These are phyloP conservation scores for Melieria omissa DNA, from an alignment of 2,888 invertebrate genomes.

Conservation along the genomic window DNA sequence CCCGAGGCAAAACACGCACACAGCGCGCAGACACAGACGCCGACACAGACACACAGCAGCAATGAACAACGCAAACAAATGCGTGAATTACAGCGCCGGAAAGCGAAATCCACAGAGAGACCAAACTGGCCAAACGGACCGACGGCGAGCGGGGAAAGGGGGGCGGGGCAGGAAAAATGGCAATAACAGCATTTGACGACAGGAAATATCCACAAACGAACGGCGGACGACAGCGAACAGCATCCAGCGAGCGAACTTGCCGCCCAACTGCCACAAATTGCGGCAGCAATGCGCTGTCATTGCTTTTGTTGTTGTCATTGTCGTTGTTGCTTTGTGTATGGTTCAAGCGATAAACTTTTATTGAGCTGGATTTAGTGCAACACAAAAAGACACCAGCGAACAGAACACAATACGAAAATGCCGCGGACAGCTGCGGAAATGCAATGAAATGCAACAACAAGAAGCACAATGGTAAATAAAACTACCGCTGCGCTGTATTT, in stretches of 20 bases:
- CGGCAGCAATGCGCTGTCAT: constrained; percentile 16
- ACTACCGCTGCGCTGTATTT: background rate
- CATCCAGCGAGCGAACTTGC: too few species aligned
- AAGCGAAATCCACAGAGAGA: constrained; percentile 31
- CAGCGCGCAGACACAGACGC: too few species aligned
- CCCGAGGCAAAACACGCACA: constrained; percentile 33
- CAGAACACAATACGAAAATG: constrained; percentile 11
- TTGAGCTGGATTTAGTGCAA: constrained; percentile 44
- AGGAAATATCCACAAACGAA: constrained; percentile 38
- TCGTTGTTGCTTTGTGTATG: constrained; percentile 41
- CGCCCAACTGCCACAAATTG: constrained; percentile 13
- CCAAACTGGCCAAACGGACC: constrained; percentile 20
- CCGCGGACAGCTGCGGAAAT: background rate
- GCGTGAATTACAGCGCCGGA: background rate
- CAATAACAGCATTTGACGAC: constrained; percentile 36
- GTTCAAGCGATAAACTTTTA: constrained; percentile 64
- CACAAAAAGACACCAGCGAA: constrained; percentile 22
- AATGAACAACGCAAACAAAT: constrained; percentile 34
- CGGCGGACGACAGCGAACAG: too few species aligned
- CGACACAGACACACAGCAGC: constrained; percentile 4
- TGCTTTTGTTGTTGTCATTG: constrained; percentile 31
- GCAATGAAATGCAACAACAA: constrained; percentile 2
- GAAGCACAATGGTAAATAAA: constrained; percentile 22
- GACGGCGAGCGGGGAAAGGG: too few species aligned
- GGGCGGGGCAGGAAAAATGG: constrained; percentile 20